Evolutionary conservation across 2,888 invertebrate genomes (phyloP), one percentile per base, ranked within the genome.

Genomic region (Nomada fabriciana): DNA sequence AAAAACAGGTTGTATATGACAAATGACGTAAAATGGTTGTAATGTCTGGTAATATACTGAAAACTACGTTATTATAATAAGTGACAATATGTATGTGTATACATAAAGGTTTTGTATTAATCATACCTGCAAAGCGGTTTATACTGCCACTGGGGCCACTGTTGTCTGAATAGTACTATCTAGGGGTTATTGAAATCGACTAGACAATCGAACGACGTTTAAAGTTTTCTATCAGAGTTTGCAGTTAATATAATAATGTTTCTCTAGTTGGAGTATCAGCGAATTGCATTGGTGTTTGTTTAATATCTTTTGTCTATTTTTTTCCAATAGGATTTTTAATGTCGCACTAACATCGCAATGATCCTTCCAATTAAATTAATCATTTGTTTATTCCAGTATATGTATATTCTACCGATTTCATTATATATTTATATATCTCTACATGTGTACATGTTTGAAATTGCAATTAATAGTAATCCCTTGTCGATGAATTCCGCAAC

Each of bases 1-100:
- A 91, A 89, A 89, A 89, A 92, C 93, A 93, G 93, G 93, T 93
- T 93, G 92, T 93, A 92, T 93, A 90, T 87, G 93, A 94, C 93
- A 89, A 91, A 90, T 92, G 92, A 93, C 93, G 91, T 90, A 90
- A 90, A 90, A 89, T 90, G 88, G 88, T 89, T 88, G 84, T 86
- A 88, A 86, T 86, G 88, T 87, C 84, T 82, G 84, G 85, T 89
- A 36, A 36, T 36, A 36, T 36, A 36, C 36, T 36, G 36, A 36
- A 36, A 36, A 36, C 36, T 36, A 36, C 70, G 85, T 81, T 72
- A 68, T 79, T 79, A 69, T 67, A 76, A 82, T 55, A 83, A 73
- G 72, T 65, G 83, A 69, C 80, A 74, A 77, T 69, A 65, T 72
- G 75, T 36, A 81, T 82, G 73, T 59, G 80, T 59, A 76, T 60